Percentiles rank a stretch among this genome's conserved stretches.
Evolutionary conservation across 2,797 vertebrate species (phyloP).

Genomic region (Arremon aurantiirostris): DNA sequence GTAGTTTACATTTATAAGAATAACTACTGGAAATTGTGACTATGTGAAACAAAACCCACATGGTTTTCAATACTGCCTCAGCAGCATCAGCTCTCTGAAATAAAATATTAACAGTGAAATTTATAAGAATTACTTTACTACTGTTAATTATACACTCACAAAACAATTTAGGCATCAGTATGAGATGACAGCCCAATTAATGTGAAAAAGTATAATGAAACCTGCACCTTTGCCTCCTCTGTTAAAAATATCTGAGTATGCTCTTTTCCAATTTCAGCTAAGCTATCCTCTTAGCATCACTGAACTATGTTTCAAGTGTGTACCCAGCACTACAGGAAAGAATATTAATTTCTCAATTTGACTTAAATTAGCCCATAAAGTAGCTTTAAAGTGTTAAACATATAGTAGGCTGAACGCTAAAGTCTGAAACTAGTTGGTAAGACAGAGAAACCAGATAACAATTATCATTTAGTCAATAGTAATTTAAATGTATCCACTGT

Average conservation of each 20-base stretch:
- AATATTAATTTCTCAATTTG: conserved; percentile 31
- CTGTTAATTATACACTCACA: not conserved
- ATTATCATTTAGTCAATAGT: conserved; percentile 65
- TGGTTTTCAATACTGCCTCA: not conserved
- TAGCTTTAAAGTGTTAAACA: conserved; percentile 49
- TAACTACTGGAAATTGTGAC: not conserved
- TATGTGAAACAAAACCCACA: not conserved
- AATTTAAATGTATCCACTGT: conserved; percentile 57
- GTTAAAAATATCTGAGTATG: not conserved
- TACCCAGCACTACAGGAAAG: not conserved
- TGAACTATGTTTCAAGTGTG: not conserved
- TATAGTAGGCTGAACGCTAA: conserved; percentile 7
- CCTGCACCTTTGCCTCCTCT: not conserved
- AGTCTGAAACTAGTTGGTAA: conserved; percentile 31
- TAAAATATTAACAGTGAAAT: not conserved
- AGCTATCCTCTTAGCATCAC: not conserved
- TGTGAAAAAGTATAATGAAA: not conserved
- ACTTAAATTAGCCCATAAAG: conserved; percentile 24
- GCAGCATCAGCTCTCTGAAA: not conserved
- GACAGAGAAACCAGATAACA: conserved; percentile 48
- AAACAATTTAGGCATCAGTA: not conserved
- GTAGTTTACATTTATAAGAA: not conserved
- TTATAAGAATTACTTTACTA: not conserved
- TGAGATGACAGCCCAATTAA: not conserved
- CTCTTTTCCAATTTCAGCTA: not conserved